phyloP scores from a whole-genome alignment of 2,888 invertebrate species.

The Strigamia maritima region DNA sequence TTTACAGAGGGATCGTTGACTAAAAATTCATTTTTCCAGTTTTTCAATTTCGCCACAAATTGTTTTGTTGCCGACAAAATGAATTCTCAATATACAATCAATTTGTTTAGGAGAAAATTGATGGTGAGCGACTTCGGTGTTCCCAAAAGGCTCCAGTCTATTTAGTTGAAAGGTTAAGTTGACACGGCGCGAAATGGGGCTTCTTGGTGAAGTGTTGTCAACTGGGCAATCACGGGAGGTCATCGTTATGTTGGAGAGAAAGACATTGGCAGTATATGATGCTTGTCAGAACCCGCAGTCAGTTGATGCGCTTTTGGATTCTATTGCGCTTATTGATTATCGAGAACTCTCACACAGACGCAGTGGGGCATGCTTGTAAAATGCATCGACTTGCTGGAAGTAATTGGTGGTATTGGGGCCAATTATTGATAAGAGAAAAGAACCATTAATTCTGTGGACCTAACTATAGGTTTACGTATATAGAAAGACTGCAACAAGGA shows the following conservation, averaged over 20 bases:
- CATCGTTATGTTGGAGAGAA: neutral
- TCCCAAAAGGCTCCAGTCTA: too few relatives aligned
- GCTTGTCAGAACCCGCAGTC: neutral
- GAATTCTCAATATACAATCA: too few relatives aligned
- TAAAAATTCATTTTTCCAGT: neutral
- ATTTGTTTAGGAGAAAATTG: too few relatives aligned
- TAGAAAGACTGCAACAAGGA: neutral
- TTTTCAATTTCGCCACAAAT: neutral
- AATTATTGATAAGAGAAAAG: slow-evolving; percentile 39
- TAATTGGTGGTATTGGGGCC: slow-evolving; percentile 37
- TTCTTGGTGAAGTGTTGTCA: neutral
- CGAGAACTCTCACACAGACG: neutral
- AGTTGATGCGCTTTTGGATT: slow-evolving; percentile 5
- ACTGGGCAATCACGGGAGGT: neutral
- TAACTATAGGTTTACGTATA: too few relatives aligned
- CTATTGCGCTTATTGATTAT: slow-evolving; percentile 13
- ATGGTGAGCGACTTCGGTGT: too few relatives aligned
- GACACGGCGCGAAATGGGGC: neutral
- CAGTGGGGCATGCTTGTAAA: neutral
- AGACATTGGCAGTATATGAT: neutral
- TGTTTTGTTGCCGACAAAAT: neutral
- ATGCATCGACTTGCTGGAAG: slow-evolving; percentile 34
- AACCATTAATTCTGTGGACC: neutral
- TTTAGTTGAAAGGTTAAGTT: too few relatives aligned
- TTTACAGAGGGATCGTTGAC: neutral